Base-by-base conservation (phyloP, 2,797 vertebrate species). In the Gadopsis bispinosus region DNA sequence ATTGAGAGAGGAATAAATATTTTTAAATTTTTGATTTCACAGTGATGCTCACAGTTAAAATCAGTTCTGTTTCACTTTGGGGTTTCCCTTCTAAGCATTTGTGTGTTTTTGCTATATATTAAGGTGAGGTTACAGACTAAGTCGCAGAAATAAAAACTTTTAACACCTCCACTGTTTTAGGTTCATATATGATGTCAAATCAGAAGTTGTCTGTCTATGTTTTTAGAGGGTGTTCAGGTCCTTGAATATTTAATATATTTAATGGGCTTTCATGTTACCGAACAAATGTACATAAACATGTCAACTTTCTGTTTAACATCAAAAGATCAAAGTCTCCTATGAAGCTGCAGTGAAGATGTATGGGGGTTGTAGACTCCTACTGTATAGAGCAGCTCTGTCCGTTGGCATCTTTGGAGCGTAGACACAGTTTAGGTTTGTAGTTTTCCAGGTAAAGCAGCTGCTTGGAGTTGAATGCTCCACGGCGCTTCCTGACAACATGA, bases 361-460 rank as follows among this genome's bases (percentile, higher is more conserved):
- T 22, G 39, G 77, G 35, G 29, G 26, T 45, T 58, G 63, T 1
- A 51, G 60, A 29, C 33, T 76, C 82, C 91, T 97, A 99, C 93
- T 99, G 98, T 90, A 99, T 82, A 83, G 95, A 96, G 95, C 98
- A 98, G 92, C 83, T 94, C 93, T 97, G 97, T 73, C 96, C 96
- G 29, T 98, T 98, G 93, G 95, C 94, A 65, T 99, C 97, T 95
- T 96, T 97, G 95, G 96, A 97, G 93, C 97, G 97, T 89, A 99
- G 95, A 86, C 97, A 95, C 94, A 99, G 96, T 94, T 98, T 99
- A 81, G 98, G 96, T 77, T 97, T 96, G 95, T 99, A 99, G 94
- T 95, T 98, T 94, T 99, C 98, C 91, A 99, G 96, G 88, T 98
- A 99, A 87, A 97, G 95, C 88, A 99, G 96, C 94, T 99, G 97